Conservation (phyloP, 92 coral and sea anemone species). For the Plumapathes pennacea region DNA sequence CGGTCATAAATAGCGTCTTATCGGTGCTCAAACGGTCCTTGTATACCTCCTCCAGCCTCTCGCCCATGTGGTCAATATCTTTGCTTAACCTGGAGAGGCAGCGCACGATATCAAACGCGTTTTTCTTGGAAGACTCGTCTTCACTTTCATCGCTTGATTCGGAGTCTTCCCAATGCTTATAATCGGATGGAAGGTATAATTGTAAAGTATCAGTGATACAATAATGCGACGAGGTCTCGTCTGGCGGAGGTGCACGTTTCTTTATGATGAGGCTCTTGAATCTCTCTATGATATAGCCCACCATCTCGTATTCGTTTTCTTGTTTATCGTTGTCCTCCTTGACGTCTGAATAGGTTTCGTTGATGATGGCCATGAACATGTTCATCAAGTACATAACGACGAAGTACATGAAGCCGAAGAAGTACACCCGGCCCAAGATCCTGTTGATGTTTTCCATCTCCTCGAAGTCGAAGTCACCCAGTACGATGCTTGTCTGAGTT, state of each 20-base stretch:
- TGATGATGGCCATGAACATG: slow-evolving; percentile 95
- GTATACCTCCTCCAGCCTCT: slow-evolving; percentile 14
- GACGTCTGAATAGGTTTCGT: slow-evolving; percentile 81
- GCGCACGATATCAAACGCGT: no score
- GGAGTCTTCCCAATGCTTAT: slow-evolving; percentile 45
- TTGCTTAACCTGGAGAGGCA: slow-evolving; percentile 14
- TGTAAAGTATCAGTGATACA: slow-evolving; percentile 43
- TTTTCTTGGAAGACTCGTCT: no score
- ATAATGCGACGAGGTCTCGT: slow-evolving; percentile 19
- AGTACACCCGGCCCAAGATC: slow-evolving; percentile 73
- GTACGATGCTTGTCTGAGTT: slow-evolving; percentile 70
- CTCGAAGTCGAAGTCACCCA: slow-evolving; percentile 86
- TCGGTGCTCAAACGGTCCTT: slow-evolving; percentile 19
- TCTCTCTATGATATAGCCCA: slow-evolving; percentile 64
- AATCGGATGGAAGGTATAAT: slow-evolving; percentile 54
- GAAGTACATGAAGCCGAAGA: slow-evolving; percentile 84
- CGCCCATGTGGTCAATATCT: slow-evolving; percentile 12
- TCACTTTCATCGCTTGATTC: no score
- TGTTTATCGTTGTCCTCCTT: slow-evolving; percentile 55
- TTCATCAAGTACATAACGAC: slow-evolving; percentile 80
- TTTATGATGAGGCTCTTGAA: slow-evolving; percentile 55
- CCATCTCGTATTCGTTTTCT: slow-evolving; percentile 79
- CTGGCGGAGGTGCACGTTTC: slow-evolving; percentile 12
- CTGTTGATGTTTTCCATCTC: slow-evolving; percentile 46
- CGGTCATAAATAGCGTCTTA: slow-evolving; percentile 1